Evolutionary conservation across 2,888 invertebrate species (phyloP), one percentile per base, ranked within the genome.

Genomic region (Pollenia amentaria): DNA sequence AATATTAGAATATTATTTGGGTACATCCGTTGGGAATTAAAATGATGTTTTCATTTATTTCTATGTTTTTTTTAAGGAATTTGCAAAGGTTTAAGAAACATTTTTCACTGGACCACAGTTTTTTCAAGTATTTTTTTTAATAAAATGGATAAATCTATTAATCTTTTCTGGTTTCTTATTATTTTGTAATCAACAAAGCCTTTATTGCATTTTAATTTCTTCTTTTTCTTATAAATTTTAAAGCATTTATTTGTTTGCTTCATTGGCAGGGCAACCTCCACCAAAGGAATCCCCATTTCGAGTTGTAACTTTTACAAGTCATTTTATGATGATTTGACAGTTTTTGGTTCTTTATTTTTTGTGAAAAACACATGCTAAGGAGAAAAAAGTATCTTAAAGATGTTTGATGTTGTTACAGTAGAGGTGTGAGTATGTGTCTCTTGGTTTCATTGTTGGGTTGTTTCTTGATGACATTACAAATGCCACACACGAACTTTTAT

Each of bases 401-500:
- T 79, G 57, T 69, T 69, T 51, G 29, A 48, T 65, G 38, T 21
- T 40, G 55, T 51, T 75, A 40, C 29, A 51, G 14, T 11, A 75
- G 48, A 81, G 81, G 76, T 79, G 80, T 69, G 44, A 80, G 46
- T 69, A 69, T 64, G 62, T 75, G 67, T 62, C 70, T 64, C 42
- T 44, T 75, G 85, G 51, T 69, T 84, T 62, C 53, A 51, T 73
- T 62, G 77, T 72, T 75, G 57, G 65, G 16, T 60, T 79, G 53
- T 64, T 88, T 86, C 76, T 75, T 88, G 90, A 89, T 91, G 91
- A 91, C 91, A 91, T 88, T 88, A 87, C 88, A 89, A 90, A 89
- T 89, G 90, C 92, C 92, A 92, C 92, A 92, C 92, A 92, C 92
- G 91, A 89, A 79, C 75, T 85, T 80, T 72, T 83, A 53, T 88